Conservation (phyloP, 2,113 vertebrate genomes). For the Emydocephalus ijimae region DNA sequence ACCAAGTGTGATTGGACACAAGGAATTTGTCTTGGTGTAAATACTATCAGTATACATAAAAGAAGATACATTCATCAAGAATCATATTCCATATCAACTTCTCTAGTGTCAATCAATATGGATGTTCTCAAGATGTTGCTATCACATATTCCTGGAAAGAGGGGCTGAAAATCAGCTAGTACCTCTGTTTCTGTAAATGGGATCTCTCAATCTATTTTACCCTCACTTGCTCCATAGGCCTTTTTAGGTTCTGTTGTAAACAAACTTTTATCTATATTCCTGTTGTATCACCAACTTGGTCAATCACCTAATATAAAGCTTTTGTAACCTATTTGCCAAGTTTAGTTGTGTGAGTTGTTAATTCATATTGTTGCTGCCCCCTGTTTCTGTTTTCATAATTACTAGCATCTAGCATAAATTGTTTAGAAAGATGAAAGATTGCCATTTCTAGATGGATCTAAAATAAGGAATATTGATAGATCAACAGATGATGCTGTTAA, state of each 20-base stretch:
- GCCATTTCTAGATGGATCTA: not conserved
- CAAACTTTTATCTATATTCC: constrained; percentile 29
- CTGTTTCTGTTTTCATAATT: not conserved
- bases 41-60: too few relatives aligned
- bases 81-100: not conserved
- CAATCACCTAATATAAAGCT: not conserved
- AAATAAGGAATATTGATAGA: not conserved
- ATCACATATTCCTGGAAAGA: not conserved
- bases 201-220: not conserved
- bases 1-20: too few relatives aligned
- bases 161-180: not conserved
- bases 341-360: not conserved
- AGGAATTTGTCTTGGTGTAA: too few relatives aligned
- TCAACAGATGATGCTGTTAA: too few relatives aligned
- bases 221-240: not conserved
- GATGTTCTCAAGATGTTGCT: not conserved
- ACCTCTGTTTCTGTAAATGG: not conserved
- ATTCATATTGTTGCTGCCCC: not conserved
- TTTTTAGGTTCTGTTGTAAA: not conserved
- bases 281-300: not conserved
- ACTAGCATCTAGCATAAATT: not conserved
- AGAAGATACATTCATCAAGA: too few relatives aligned
- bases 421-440: not conserved
- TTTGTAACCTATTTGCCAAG: not conserved
- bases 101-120: not conserved